phyloP scores from a whole-genome alignment of 53 echinoderm and acorn worm species.

The Crossaster papposus region DNA sequence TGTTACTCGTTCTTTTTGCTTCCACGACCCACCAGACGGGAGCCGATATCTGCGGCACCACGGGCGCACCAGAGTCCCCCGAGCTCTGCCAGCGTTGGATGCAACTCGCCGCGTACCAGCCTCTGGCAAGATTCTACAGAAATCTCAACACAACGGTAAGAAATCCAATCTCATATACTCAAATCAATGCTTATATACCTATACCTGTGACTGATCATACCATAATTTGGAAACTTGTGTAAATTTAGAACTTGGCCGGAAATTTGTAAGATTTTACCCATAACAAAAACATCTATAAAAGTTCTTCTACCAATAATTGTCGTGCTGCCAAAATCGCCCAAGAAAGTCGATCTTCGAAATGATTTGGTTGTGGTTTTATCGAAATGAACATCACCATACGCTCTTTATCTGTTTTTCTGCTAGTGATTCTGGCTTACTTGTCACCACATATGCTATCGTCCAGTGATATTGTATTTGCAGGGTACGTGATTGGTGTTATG shows the following conservation, averaged over 20 bases:
- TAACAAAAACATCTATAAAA: too few relatives aligned
- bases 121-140: slow-evolving; percentile 79
- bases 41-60: slow-evolving; percentile 89
- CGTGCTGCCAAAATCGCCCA: too few relatives aligned
- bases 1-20: neutral
- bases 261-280: too few relatives aligned
- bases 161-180: too few relatives aligned
- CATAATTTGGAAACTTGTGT: neutral
- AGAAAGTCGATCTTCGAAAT: too few relatives aligned
- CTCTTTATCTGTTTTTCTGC: too few relatives aligned
- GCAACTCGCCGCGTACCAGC: slow-evolving; percentile 86
- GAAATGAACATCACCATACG: too few relatives aligned
- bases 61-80: slow-evolving; percentile 50
- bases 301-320: too few relatives aligned
- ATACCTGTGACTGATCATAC: neutral
- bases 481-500: neutral
- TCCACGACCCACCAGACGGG: slow-evolving; percentile 67
- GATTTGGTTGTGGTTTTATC: too few relatives aligned
- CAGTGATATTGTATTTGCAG: neutral
- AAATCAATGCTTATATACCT: too few relatives aligned
- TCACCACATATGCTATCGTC: too few relatives aligned
- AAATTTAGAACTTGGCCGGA: neutral
- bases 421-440: too few relatives aligned
- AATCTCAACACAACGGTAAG: slow-evolving; percentile 74
- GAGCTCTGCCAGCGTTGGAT: slow-evolving; percentile 95